These are phyloP conservation scores for Lepeophtheirus salmonis DNA, from an alignment of 1,140 invertebrate species.

Conservation along the genomic window DNA sequence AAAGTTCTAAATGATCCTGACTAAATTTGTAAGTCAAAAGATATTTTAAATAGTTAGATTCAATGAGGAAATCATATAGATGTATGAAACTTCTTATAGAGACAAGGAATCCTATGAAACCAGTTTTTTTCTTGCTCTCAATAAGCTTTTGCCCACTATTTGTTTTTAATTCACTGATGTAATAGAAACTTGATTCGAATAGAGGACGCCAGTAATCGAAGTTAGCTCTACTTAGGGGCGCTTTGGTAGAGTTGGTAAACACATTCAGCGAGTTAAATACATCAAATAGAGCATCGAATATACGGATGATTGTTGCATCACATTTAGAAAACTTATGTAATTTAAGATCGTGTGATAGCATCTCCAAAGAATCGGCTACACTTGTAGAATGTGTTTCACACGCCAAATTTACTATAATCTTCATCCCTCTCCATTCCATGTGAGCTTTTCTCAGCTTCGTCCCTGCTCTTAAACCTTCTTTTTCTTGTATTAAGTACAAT, in stretches of 20 bases:
- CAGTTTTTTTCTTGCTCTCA: conserved; percentile 14
- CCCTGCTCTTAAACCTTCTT: conserved; percentile 4
- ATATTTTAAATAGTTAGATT: conserved; percentile 9
- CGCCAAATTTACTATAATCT: conserved; percentile 14
- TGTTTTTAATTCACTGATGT: not conserved
- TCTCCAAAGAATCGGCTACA: conserved; percentile 11
- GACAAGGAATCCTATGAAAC: conserved; percentile 16
- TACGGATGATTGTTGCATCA: conserved; percentile 10
- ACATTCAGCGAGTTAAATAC: conserved; percentile 19
- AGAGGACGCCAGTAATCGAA: conserved; percentile 3
- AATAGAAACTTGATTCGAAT: conserved; percentile 9
- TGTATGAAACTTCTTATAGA: conserved; percentile 2
- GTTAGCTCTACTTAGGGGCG: conserved; percentile 18
- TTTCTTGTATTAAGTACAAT: not conserved
- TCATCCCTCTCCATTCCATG: conserved; percentile 10
- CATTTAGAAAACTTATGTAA: not conserved
- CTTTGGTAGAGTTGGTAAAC: conserved; percentile 16
- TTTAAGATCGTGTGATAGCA: not conserved
- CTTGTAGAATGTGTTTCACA: conserved; percentile 1
- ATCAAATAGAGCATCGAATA: conserved; percentile 19
- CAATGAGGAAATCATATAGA: conserved; percentile 11
- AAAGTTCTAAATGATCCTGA: conserved; percentile 29
- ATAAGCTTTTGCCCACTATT: not conserved
- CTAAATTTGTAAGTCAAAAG: conserved; percentile 26
- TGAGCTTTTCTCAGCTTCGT: conserved; percentile 12